phyloP scores from a whole-genome alignment of 2,113 vertebrate species.

The Cisticola juncidis region DNA sequence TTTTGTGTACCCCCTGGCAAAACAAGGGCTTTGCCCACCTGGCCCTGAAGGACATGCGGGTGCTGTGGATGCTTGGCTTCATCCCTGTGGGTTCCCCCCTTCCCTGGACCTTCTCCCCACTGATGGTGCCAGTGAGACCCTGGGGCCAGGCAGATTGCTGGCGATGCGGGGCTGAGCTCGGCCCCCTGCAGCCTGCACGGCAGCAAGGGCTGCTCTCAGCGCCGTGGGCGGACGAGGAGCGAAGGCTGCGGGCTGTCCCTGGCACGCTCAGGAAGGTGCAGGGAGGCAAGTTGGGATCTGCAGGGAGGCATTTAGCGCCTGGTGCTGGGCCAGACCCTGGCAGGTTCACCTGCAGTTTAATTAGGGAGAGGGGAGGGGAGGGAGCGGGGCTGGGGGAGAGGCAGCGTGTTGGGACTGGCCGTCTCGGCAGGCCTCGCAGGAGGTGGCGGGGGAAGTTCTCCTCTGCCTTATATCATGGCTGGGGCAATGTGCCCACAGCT shows the following conservation, averaged over 20 bases:
- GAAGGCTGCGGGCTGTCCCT: conserved; percentile 45
- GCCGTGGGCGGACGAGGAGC: not conserved
- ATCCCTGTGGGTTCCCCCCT: not conserved
- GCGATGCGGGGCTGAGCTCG: fast-evolving
- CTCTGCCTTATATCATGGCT: not conserved
- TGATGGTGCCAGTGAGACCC: not conserved
- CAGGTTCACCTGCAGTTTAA: conserved; percentile 78
- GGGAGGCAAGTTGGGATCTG: conserved; percentile 76
- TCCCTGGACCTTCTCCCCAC: not conserved
- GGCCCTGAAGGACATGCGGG: not conserved
- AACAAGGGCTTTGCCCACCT: conserved; percentile 13
- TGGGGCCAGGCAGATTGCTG: not conserved
- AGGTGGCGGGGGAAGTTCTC: not conserved
- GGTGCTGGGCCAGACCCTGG: conserved; percentile 69
- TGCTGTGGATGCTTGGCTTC: not conserved
- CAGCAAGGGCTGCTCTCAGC: fast-evolving
- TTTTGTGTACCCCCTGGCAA: not conserved
- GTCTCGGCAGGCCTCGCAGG: not conserved
- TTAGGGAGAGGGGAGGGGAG: conserved; percentile 58
- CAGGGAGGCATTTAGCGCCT: conserved; percentile 46
- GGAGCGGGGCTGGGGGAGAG: conserved; percentile 47
- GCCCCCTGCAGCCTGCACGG: not conserved
- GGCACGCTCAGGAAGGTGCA: conserved; percentile 31
- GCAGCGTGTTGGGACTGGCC: conserved; percentile 50
- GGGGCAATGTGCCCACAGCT: not conserved